These are phyloP conservation scores for Orchestia grillus DNA, from an alignment of 1,140 invertebrate species.

Conservation along the genomic window DNA sequence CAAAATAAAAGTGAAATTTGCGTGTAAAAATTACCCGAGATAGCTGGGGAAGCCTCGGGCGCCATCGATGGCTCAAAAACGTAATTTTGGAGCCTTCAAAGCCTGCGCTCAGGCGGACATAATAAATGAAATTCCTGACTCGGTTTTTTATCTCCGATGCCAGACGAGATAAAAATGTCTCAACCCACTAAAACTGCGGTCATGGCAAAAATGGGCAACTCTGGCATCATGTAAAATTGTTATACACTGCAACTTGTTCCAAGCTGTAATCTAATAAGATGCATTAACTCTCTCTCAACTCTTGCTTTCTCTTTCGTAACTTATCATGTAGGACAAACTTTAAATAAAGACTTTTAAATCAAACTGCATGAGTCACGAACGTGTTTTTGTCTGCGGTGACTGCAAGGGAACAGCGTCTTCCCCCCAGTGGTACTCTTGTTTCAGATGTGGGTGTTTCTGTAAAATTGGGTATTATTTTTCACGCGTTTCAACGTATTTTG, in stretches of 20 bases:
- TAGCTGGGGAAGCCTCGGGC: not conserved
- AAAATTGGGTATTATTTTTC: no score
- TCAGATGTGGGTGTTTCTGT: no score
- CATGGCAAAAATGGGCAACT: not conserved
- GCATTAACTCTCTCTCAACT: no score
- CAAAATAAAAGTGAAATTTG: not conserved
- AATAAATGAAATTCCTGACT: constrained; percentile 10
- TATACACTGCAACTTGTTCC: not conserved
- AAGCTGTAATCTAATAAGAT: no score
- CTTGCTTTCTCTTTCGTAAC: no score
- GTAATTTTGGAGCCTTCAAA: not conserved
- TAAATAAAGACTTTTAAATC: no score
- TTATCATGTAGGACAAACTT: no score
- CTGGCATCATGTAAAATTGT: not conserved
- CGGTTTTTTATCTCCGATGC: not conserved
- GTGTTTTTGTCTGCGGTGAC: no score
- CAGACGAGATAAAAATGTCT: constrained; percentile 8
- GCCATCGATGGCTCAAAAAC: not conserved
- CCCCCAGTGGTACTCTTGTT: no score
- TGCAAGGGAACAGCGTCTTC: no score
- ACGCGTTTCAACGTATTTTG: no score
- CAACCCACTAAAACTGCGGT: not conserved
- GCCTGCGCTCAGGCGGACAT: not conserved
- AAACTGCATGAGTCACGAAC: no score
- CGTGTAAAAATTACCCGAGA: not conserved